Conservation (phyloP, 2,113 vertebrate species). For the Oenanthe melanoleuca region DNA sequence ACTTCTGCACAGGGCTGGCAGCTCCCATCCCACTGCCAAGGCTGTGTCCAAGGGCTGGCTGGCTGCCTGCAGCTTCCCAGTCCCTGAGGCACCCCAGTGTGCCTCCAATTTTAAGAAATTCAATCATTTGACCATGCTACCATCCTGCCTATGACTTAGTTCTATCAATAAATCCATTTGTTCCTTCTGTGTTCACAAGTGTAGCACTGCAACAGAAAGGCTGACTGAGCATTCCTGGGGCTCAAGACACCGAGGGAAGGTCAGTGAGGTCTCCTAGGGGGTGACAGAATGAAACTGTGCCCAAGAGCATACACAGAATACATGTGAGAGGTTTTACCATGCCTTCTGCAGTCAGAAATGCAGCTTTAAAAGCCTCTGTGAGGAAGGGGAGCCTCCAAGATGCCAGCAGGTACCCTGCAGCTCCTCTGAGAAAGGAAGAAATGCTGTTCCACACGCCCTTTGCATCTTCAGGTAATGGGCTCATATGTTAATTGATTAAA, state of each 20-base stretch:
- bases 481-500: not conserved
- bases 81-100: not conserved
- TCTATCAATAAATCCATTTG: conserved; percentile 60
- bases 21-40: rapidly evolving
- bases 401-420: not conserved
- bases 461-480: not conserved
- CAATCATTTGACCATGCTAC: conserved; percentile 36
- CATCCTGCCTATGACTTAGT: conserved; percentile 40
- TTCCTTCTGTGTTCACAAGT: not conserved
- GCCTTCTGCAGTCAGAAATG: not conserved
- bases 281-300: not conserved
- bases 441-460: not conserved
- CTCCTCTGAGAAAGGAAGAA: not conserved
- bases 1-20: not conserved
- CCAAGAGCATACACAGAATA: not conserved
- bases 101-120: conserved; percentile 59
- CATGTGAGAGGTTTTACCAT: not conserved
- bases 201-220: not conserved
- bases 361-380: not conserved
- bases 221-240: not conserved
- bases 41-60: rapidly evolving
- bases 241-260: conserved; percentile 5
- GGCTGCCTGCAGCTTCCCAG: not conserved
- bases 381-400: not conserved
- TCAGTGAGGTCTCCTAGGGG: not conserved